A percentile compares a stretch with the other conserved stretches of the same genome.
phyloP scores from a whole-genome alignment of 2,113 vertebrate species.

The Brachirus orientalis region DNA sequence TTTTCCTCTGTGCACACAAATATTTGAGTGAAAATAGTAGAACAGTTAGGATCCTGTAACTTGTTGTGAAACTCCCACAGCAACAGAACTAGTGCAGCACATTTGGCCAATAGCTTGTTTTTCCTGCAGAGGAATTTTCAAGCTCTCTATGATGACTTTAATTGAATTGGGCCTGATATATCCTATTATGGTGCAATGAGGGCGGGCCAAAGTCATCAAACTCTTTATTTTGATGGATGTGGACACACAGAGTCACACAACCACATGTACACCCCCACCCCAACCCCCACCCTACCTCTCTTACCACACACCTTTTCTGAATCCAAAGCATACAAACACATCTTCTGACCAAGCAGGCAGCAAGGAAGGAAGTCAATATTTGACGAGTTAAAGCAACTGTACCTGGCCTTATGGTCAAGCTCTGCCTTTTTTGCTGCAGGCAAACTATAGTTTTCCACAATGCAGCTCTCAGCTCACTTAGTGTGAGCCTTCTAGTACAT shows the following conservation, averaged over 20 bases:
- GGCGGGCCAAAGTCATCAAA: constrained; percentile 69
- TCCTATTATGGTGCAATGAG: constrained; percentile 62
- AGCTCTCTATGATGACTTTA: constrained; percentile 35
- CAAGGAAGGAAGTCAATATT: constrained; percentile 80
- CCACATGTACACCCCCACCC: constrained; percentile 41
- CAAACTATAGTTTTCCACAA: constrained; percentile 49
- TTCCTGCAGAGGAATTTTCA: constrained; percentile 43
- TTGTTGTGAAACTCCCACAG: constrained; percentile 26
- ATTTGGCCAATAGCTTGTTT: constrained; percentile 31
- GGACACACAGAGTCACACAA: constrained; percentile 66
- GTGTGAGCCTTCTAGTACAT: constrained; percentile 18
- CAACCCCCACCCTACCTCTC: constrained; percentile 56
- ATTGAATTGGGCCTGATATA: constrained; percentile 64
- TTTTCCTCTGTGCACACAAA: not conserved
- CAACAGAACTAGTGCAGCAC: constrained; percentile 14
- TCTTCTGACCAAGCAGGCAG: constrained; percentile 66
- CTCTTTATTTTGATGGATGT: constrained; percentile 77
- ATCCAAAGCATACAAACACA: constrained; percentile 79
- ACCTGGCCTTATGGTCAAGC: constrained; percentile 49
- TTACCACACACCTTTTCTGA: constrained; percentile 66
- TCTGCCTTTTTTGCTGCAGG: constrained; percentile 47
- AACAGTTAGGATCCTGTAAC: constrained; percentile 2
- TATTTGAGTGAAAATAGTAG: constrained; percentile 8
- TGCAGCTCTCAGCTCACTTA: constrained; percentile 32
- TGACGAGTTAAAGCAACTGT: constrained; percentile 58